A percentile compares a stretch with the other conserved stretches of the same genome.
Conservation (phyloP, 2,888 invertebrate genomes). For the Diploptera punctata region DNA sequence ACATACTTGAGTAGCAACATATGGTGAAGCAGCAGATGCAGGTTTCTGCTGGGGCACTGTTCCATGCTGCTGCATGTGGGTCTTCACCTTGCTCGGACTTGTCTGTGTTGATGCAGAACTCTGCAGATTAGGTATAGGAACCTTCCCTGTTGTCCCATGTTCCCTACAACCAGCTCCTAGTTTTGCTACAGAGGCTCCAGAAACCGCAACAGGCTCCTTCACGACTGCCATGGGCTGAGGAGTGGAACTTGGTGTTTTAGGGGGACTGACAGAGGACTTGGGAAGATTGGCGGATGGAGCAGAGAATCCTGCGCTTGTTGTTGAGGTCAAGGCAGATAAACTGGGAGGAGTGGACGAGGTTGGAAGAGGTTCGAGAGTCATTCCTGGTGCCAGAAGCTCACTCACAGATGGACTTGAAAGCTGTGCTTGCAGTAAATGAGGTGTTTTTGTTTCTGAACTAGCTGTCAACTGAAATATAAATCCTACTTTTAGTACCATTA, state of each 20-base stretch:
- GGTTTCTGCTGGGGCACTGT: constrained; percentile 13
- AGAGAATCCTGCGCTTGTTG: constrained; percentile 14
- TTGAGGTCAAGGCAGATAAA: background rate
- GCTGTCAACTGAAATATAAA: constrained; percentile 3
- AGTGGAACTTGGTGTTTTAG: constrained; percentile 22
- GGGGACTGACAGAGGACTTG: constrained; percentile 18
- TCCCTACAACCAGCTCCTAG: constrained; percentile 2
- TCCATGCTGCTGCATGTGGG: constrained; percentile 14
- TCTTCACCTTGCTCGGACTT: constrained; percentile 38
- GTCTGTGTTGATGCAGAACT: constrained; percentile 42
- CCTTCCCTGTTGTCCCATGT: background rate
- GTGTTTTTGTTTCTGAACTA: constrained; percentile 2
- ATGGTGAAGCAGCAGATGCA: background rate
- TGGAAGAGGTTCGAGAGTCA: constrained; percentile 25
- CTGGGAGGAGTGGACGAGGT: constrained; percentile 1
- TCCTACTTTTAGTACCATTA: no score
- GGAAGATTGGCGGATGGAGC: constrained; percentile 12
- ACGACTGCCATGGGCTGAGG: constrained; percentile 10
- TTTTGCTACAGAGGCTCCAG: constrained; percentile 1
- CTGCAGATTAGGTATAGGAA: constrained; percentile 25
- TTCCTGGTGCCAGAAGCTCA: constrained; percentile 26
- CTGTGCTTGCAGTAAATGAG: constrained; percentile 18
- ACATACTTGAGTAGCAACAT: no score
- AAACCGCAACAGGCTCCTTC: background rate
- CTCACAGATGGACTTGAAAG: constrained; percentile 16